phyloP scores from a whole-genome alignment of 2,113 vertebrate genomes.

The Upupa epops region DNA sequence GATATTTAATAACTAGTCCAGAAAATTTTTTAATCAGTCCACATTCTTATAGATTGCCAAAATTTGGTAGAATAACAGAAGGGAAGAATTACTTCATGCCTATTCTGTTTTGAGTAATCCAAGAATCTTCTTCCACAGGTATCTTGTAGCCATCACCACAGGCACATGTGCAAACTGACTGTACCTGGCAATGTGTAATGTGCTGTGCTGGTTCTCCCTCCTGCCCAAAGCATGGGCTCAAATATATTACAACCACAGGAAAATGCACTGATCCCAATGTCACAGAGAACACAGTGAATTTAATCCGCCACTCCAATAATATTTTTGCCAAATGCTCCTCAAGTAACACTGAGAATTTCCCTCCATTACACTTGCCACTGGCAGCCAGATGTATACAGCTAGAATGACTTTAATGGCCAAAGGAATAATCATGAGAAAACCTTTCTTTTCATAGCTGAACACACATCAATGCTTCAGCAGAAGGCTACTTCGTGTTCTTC shows the following conservation, averaged over 20 bases:
- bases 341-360: accelerated
- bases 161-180: background rate
- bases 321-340: background rate
- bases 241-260: background rate
- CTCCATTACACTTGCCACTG: background rate
- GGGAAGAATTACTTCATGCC: background rate
- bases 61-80: background rate
- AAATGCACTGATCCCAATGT: background rate
- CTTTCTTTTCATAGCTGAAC: accelerated
- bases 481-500: background rate
- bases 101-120: background rate
- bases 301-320: background rate
- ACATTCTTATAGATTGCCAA: background rate
- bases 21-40: background rate
- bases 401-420: background rate
- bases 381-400: background rate
- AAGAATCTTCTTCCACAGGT: background rate
- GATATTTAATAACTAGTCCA: background rate
- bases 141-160: background rate
- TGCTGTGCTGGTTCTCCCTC: background rate
- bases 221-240: background rate
- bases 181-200: background rate
- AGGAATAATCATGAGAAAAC: background rate
- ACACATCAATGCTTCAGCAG: background rate
- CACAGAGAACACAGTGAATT: background rate